phyloP scores from a whole-genome alignment of 1,140 invertebrate species.

The Brachionus koreanus region DNA sequence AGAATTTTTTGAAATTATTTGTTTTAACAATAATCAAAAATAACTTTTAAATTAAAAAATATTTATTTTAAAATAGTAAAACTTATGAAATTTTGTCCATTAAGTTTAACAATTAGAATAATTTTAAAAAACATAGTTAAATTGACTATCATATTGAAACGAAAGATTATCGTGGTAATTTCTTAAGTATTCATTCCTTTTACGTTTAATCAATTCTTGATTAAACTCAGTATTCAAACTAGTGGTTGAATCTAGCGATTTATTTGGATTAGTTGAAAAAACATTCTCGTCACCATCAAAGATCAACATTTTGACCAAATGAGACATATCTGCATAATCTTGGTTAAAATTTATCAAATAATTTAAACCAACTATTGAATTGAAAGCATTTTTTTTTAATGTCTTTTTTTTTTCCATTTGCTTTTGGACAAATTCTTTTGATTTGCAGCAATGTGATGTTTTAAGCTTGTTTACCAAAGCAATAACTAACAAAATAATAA shows the following conservation, averaged over 20 bases:
- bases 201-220: background rate
- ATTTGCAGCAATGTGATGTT: background rate
- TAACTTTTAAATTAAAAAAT: no score
- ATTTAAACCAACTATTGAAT: background rate
- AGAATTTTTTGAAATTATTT: no score
- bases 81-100: no score
- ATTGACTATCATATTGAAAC: background rate
- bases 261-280: background rate
- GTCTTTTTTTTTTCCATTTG: background rate
- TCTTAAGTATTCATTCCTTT: background rate
- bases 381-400: background rate
- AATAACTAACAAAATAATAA: background rate
- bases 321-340: slow-evolving; percentile 21
- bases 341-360: slow-evolving; percentile 16
- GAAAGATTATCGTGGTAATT: background rate
- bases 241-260: background rate
- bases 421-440: background rate
- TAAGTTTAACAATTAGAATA: no score
- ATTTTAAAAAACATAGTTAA: background rate
- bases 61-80: no score
- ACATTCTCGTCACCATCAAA: background rate
- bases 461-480: background rate
- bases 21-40: no score
- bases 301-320: background rate
- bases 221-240: background rate